These are phyloP conservation scores for Nyctibius bracteatus DNA, from an alignment of 2,113 vertebrate genomes.

Conservation along the genomic window DNA sequence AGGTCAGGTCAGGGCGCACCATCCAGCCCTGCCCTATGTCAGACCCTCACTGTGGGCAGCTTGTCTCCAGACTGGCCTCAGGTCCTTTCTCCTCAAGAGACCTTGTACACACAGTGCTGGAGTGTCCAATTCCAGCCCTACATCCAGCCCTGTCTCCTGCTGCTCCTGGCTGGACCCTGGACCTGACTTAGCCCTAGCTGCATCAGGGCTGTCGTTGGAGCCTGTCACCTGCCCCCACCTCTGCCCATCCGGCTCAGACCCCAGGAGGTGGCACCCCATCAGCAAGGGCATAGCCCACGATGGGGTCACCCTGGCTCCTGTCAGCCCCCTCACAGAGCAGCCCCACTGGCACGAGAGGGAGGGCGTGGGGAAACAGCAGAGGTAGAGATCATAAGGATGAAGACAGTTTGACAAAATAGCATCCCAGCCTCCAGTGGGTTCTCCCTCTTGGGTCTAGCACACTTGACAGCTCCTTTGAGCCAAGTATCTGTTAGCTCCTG, in stretches of 20 bases:
- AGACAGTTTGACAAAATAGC: not conserved
- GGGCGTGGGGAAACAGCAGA: not conserved
- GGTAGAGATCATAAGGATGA: not conserved
- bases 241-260: not conserved
- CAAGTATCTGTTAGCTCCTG: not conserved
- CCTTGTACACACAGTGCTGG: not conserved
- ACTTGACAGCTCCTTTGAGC: not conserved
- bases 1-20: rapidly evolving
- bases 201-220: not conserved
- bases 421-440: not conserved
- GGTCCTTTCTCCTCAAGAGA: not conserved
- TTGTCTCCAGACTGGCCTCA: not conserved
- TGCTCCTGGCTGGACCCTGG: not conserved
- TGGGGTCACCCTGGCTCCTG: not conserved
- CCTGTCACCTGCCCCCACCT: not conserved
- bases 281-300: rapidly evolving
- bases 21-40: rapidly evolving
- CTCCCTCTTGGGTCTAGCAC: not conserved
- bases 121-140: not conserved
- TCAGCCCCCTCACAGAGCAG: not conserved
- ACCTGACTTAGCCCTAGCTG: rapidly evolving
- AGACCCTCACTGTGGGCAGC: not conserved
- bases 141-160: not conserved
- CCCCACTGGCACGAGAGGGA: not conserved
- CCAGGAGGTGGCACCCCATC: not conserved